Evolutionary conservation across 2,797 vertebrate species (phyloP).

Genomic region (Coracias cyanogaster): DNA sequence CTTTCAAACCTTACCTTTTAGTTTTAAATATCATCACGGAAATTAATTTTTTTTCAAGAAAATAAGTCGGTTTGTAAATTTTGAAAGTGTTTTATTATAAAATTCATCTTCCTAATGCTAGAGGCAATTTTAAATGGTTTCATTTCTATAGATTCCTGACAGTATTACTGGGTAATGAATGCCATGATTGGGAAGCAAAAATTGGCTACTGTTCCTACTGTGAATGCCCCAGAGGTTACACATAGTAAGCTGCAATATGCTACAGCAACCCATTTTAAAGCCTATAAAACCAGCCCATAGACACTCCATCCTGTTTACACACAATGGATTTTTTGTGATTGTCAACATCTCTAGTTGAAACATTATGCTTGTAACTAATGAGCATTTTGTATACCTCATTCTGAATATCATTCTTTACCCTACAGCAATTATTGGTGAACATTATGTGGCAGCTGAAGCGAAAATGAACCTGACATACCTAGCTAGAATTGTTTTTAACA

Average conservation of each 20-base stretch:
- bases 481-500: neutral
- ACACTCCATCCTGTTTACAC: neutral
- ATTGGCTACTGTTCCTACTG: neutral
- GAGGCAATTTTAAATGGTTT: neutral
- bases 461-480: neutral
- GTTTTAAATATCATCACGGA: neutral
- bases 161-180: neutral
- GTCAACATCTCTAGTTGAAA: neutral
- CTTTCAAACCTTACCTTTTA: neutral
- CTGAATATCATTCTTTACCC: neutral
- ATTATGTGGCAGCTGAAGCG: neutral
- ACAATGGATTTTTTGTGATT: neutral
- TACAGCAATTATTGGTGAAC: neutral
- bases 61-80: neutral
- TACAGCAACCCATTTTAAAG: neutral
- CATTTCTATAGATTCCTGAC: neutral
- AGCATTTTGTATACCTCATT: neutral
- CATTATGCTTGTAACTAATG: neutral
- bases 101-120: neutral
- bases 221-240: neutral
- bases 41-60: neutral
- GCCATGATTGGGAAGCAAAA: neutral
- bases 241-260: neutral
- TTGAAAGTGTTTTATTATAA: neutral
- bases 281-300: neutral